Evolutionary conservation across 2,888 invertebrate species (phyloP), one percentile per base, ranked within the genome.

Genomic region (Amphipoea oculea): DNA sequence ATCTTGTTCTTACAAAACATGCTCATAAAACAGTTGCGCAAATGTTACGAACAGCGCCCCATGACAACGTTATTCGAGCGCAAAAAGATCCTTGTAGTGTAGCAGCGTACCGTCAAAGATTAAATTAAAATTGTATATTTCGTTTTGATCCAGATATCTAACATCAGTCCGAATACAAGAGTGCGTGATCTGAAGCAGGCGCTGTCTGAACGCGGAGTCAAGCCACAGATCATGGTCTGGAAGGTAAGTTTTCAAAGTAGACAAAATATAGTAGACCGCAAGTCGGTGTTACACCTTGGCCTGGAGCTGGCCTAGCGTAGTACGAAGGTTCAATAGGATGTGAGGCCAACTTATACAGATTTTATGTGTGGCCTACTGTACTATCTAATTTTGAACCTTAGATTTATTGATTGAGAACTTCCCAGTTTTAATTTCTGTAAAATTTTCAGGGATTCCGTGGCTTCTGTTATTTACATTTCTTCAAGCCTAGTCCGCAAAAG

Each of bases 181-280:
- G 98, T 98, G 14, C 97, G 98, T 71, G 98, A 98, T 91, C 94
- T 98, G 89, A 98, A 98, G 92, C 97, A 97, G 73, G 98, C 98
- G 60, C 94, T 98, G 57, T 97, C 97, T 66, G 98, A 98, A 90
- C 98, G 98, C 88, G 98, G 98, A 69, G 98, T 98, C 78, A 98
- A 98, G 91, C 98, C 98, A 9, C 97, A 97, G 89, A 97, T 98
- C 84, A 98, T 98, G 94, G 97, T 98, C 76, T 98, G 98, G 98
- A 97, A 97, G 96, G 97, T 96, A 48, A 95, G 17, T 54, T 20
- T 42, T 42, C 54, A 40, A n/a, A 42, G 42, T 17, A 9, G 2
- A 23, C 1, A 57, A 57, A 23, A 57, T 57, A 23, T 23, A 23
- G 23, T 9, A 57, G 57, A 20, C 20, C 20, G 4, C 51, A 14